Base-by-base conservation (phyloP, 2,113 vertebrate genomes). In the Urocolius indicus region DNA sequence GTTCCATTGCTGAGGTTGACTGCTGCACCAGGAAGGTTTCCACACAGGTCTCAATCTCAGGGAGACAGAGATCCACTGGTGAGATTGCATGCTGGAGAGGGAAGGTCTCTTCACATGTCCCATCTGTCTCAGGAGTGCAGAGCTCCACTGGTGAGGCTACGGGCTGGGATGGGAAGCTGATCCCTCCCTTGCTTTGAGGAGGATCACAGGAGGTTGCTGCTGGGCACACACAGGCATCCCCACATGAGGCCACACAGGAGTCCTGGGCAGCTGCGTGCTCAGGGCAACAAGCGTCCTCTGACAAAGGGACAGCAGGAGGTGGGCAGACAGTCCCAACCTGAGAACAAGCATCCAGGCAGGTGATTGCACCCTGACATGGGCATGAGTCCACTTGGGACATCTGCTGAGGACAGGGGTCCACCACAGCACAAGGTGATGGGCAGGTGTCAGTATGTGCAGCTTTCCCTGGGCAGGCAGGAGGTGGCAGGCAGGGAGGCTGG, bases 1-100 rank as follows among this genome's bases (percentile, higher is more conserved):
- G 32, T 0, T 84, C 69, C 26, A 3, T 4, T 0, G 3, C 7
- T 0, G 52, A 58, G 43, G 7, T 4, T 1, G 14, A 4, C 6
- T 5, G 14, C 34, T 89, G n/a, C 11, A 1, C 1, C 0, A 55
- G 7, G 24, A 32, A 32, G 20, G 54, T 36, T 22, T 58, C 63
- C 34, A 4, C 1, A 0, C 38, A 30, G 9, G 5, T 30, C 26
- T 30, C 43, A 3, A 10, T 36, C 27, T 85, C 62, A 0, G 46
- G 41, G 51, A 6, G 23, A 59, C 71, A 73, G 34, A 14, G 45
- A 3, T 36, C 57, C 18, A 14, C 15, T 6, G 38, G 16, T 10
- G 38, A 36, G 61, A 30, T 58, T 8, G 24, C 3, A 5, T 66
- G 67, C 61, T 81, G 83, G 21, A 43, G 8, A 9, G 75, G 61